A percentile compares a stretch with the other conserved stretches of the same genome.
Evolutionary conservation across 64 coral and sea anemone genomes (phyloP).

Genomic region (Stichodactyla mertensii): DNA sequence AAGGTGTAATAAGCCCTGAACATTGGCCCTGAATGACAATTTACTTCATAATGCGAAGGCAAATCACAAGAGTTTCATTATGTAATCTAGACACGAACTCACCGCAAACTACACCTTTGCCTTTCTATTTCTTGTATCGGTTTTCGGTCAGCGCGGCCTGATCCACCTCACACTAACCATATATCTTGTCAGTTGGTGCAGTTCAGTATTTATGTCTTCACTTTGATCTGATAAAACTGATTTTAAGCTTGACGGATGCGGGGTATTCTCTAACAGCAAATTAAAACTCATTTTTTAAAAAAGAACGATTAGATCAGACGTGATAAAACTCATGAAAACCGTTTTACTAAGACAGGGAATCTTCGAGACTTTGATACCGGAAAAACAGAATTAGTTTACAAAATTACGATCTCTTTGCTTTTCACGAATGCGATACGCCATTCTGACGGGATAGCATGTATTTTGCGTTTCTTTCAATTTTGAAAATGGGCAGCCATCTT

Average conservation of each 20-base stretch:
- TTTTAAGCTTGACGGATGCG: not conserved
- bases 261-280: not conserved
- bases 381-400: not conserved
- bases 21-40: too few species aligned
- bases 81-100: too few species aligned
- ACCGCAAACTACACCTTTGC: too few species aligned
- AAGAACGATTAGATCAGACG: not conserved
- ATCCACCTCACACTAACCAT: too few species aligned
- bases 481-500: too few species aligned
- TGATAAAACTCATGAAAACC: not conserved
- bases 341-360: not conserved
- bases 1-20: too few species aligned
- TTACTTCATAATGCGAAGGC: too few species aligned
- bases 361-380: not conserved
- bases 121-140: too few species aligned
- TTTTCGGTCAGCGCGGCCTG: too few species aligned
- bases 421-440: not conserved
- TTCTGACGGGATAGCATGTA: not conserved
- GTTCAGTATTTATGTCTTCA: not conserved
- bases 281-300: not conserved
- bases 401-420: not conserved
- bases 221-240: conserved; percentile 8
- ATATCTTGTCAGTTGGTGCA: not conserved
- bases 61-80: too few species aligned
- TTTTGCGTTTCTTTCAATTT: too few species aligned